A percentile compares a stretch with the other conserved stretches of the same genome.
These are phyloP conservation scores for Neolamprologus kungweensis DNA, from an alignment of 2,113 vertebrate species.

Conservation along the genomic window DNA sequence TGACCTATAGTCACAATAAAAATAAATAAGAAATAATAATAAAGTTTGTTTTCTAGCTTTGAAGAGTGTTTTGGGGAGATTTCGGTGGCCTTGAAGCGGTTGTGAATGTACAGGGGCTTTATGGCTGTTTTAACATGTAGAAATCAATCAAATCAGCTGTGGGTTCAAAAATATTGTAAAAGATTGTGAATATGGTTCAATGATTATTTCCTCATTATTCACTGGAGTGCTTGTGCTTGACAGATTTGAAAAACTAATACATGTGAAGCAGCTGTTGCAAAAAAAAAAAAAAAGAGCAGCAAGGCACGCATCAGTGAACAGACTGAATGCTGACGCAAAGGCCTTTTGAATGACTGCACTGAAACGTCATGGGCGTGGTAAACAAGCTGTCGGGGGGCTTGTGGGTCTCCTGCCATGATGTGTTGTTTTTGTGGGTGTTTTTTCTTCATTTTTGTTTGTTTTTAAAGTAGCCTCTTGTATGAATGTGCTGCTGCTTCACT, in stretches of 20 bases:
- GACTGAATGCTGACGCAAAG: background rate
- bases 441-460: background rate
- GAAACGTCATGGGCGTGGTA: background rate
- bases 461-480: background rate
- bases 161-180: background rate
- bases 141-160: background rate
- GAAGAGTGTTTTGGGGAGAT: background rate
- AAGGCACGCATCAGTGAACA: background rate
- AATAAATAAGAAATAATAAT: background rate
- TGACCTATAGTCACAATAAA: background rate
- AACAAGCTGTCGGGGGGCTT: background rate
- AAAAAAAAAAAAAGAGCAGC: background rate
- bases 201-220: background rate
- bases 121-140: background rate
- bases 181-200: background rate
- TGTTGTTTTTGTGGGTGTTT: rapidly evolving
- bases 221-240: background rate
- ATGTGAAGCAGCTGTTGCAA: background rate
- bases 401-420: background rate
- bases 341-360: background rate
- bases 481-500: background rate
- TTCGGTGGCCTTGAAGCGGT: background rate
- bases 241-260: background rate
- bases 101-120: background rate
- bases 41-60: background rate